Evolutionary conservation across 2,888 invertebrate genomes (phyloP).

Genomic region (Argynnis bischoffii): DNA sequence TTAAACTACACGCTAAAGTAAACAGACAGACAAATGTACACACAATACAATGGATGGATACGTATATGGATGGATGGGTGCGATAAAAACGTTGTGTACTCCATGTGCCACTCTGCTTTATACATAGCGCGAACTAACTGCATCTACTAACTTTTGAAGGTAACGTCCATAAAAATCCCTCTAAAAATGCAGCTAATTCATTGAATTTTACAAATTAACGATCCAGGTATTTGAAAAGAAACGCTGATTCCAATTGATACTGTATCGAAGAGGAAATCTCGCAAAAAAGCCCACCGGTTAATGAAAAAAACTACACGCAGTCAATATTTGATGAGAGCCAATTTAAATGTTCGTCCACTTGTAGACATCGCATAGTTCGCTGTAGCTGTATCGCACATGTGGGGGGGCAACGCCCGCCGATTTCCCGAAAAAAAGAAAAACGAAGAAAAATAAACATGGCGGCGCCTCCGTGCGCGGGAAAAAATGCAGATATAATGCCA

Average conservation of each 20-base stretch:
- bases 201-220: slow-evolving; percentile 39
- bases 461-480: slow-evolving; percentile 69
- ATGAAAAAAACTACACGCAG: slow-evolving; percentile 80
- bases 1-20: slow-evolving; percentile 29
- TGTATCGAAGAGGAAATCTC: slow-evolving; percentile 53
- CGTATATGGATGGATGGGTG: slow-evolving; percentile 30
- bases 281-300: slow-evolving; percentile 73
- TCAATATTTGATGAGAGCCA: slow-evolving; percentile 82
- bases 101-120: slow-evolving; percentile 24
- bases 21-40: slow-evolving; percentile 32
- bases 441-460: slow-evolving; percentile 78
- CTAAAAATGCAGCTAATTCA: slow-evolving; percentile 35
- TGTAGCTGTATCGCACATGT: slow-evolving; percentile 55
- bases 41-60: slow-evolving; percentile 29
- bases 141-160: slow-evolving; percentile 23
- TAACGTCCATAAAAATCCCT: slow-evolving; percentile 24
- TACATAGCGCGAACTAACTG: slow-evolving; percentile 24
- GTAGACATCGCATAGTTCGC: slow-evolving; percentile 81
- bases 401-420: slow-evolving; percentile 64
- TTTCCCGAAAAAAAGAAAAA: slow-evolving; percentile 75
- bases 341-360: slow-evolving; percentile 82
- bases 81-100: slow-evolving; percentile 28
- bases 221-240: slow-evolving; percentile 56
- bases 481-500: slow-evolving; percentile 81
- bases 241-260: slow-evolving; percentile 63